Conservation (phyloP, 1,140 invertebrate species). For the Anastrepha ludens region DNA sequence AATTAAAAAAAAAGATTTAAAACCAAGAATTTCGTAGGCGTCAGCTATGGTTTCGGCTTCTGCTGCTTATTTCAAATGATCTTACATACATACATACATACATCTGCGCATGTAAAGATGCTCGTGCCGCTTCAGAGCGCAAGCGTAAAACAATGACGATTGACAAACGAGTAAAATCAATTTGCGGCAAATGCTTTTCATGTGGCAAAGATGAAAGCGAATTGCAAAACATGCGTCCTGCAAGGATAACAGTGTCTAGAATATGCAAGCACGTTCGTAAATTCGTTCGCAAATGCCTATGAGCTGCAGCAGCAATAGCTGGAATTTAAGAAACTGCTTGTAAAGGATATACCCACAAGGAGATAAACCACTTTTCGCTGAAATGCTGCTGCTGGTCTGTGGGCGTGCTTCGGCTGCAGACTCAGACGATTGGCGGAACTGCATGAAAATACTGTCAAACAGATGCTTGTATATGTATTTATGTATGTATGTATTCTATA, state of each 20-base stretch:
- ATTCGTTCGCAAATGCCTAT: background rate
- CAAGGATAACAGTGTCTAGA: background rate
- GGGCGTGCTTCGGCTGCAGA: background rate
- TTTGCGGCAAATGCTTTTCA: conserved; percentile 37
- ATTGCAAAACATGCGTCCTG: conserved; percentile 32
- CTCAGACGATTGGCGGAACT: background rate
- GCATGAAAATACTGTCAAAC: background rate
- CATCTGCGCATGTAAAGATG: background rate
- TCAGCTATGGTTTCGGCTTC: background rate
- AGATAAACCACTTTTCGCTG: background rate
- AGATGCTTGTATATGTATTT: background rate
- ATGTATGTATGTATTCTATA: no score
- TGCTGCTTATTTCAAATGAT: conserved; percentile 1
- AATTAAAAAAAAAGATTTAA: background rate
- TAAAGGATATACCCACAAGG: background rate
- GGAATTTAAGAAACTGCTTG: background rate
- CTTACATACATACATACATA: background rate
- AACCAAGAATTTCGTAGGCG: conserved; percentile 6
- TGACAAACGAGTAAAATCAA: conserved; percentile 50
- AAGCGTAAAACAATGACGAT: conserved; percentile 38
- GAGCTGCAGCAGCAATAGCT: background rate
- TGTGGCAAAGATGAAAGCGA: conserved; percentile 22
- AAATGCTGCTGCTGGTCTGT: background rate
- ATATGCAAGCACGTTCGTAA: background rate
- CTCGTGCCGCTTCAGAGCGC: background rate